A percentile compares a stretch with the other conserved stretches of the same genome.
phyloP scores from a whole-genome alignment of 2,797 vertebrate species.

The Chelon labrosus region DNA sequence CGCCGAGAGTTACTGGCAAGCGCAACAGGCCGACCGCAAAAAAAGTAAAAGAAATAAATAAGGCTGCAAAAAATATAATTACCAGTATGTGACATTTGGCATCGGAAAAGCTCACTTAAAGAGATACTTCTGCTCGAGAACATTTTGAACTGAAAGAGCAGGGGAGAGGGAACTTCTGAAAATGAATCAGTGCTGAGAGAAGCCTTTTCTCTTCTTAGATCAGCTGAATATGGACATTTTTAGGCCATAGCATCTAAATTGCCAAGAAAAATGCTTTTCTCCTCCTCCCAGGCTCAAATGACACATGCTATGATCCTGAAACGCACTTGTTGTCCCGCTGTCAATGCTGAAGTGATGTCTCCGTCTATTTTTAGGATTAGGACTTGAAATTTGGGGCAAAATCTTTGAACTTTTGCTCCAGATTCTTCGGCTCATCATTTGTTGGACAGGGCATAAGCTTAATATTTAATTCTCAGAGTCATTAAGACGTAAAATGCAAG shows the following conservation, averaged over 20 bases:
- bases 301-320: slow-evolving; percentile 31
- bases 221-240: slow-evolving; percentile 61
- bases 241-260: slow-evolving; percentile 48
- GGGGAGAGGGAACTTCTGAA: slow-evolving; percentile 17
- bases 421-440: slow-evolving; percentile 33
- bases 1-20: slow-evolving; percentile 43
- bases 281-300: slow-evolving; percentile 44
- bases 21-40: slow-evolving; percentile 57
- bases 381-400: slow-evolving; percentile 46
- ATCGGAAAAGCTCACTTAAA: slow-evolving; percentile 5
- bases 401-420: slow-evolving; percentile 52
- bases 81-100: slow-evolving; percentile 30
- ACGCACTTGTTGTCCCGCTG: slow-evolving; percentile 20
- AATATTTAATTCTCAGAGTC: slow-evolving; percentile 56
- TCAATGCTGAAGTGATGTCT: slow-evolving; percentile 9
- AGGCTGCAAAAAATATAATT: slow-evolving; percentile 35
- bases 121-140: slow-evolving; percentile 31
- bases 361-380: slow-evolving; percentile 41
- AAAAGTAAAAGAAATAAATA: slow-evolving; percentile 45
- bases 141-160: slow-evolving; percentile 8
- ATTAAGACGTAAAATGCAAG: slow-evolving; percentile 40
- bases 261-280: slow-evolving; percentile 32
- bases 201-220: slow-evolving; percentile 51
- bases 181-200: slow-evolving; percentile 54
- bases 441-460: slow-evolving; percentile 28